Percentiles rank a stretch among this genome's conserved stretches.
Conservation (phyloP, 2,113 vertebrate genomes). For the Lophochroa leadbeateri region DNA sequence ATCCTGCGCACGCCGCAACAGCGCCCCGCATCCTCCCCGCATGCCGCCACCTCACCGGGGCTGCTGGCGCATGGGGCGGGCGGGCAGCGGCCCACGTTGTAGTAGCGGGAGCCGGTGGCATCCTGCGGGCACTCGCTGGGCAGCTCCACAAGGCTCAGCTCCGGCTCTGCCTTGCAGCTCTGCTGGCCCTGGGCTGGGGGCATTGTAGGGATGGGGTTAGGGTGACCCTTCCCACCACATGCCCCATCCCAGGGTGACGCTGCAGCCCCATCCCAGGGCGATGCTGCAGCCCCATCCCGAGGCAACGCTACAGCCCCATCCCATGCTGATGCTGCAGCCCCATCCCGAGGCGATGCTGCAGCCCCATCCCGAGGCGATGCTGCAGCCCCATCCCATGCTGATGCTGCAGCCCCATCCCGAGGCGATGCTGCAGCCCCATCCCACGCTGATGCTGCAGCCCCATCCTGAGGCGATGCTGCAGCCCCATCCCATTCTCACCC, state of each 20-base stretch:
- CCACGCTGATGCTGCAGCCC: too few relatives aligned
- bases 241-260: accelerated
- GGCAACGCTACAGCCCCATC: too few relatives aligned
- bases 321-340: too few relatives aligned
- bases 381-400: accelerated
- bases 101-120: constrained; percentile 76
- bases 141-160: constrained; percentile 83
- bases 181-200: constrained; percentile 56
- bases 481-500: constrained; percentile 66
- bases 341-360: accelerated
- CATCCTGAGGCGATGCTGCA: accelerated
- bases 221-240: accelerated
- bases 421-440: accelerated
- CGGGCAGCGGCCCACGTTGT: constrained; percentile 87
- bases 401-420: too few relatives aligned
- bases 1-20: constrained; percentile 86
- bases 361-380: accelerated
- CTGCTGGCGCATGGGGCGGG: constrained; percentile 79
- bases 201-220: background rate
- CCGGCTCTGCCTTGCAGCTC: constrained; percentile 81
- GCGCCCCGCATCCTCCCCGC: constrained; percentile 68
- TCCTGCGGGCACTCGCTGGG: constrained; percentile 84
- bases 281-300: accelerated
- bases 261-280: accelerated
- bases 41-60: constrained; percentile 60